Conservation (phyloP, 30 jellyfish, hydroid and myxozoan genomes). For the Sanderia malayensis region DNA sequence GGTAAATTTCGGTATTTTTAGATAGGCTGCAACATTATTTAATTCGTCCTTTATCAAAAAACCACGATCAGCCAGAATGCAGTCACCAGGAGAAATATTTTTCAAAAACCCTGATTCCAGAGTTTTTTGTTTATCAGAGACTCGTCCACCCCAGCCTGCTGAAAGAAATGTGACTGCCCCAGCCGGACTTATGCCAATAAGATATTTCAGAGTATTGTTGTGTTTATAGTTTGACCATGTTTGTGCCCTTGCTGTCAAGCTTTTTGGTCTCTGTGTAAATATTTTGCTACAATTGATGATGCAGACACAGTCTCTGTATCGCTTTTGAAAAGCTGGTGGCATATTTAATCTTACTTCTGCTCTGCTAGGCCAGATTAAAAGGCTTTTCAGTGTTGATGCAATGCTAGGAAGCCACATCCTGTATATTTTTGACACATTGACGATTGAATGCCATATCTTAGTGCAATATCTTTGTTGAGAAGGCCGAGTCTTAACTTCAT, state of each 20-base stretch:
- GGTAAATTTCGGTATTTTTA: slow-evolving; percentile 27
- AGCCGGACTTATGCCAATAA: slow-evolving; percentile 6
- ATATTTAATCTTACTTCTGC: neutral
- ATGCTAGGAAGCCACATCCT: slow-evolving; percentile 13
- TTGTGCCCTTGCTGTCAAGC: slow-evolving; percentile 21
- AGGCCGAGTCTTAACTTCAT: slow-evolving; percentile 30
- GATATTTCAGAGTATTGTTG: slow-evolving; percentile 1
- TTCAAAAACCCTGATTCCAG: slow-evolving; percentile 23
- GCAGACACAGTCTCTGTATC: too few relatives aligned
- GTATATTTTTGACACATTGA: slow-evolving; percentile 9
- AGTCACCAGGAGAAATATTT: slow-evolving; percentile 6
- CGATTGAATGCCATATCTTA: neutral
- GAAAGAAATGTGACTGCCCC: slow-evolving; percentile 10
- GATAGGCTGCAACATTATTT: slow-evolving; percentile 13
- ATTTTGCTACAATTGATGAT: slow-evolving; percentile 2
- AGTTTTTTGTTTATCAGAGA: slow-evolving; percentile 19
- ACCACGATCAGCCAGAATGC: slow-evolving; percentile 44
- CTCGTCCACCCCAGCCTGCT: slow-evolving; percentile 13
- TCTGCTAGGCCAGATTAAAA: slow-evolving; percentile 20
- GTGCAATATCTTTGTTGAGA: slow-evolving; percentile 36
- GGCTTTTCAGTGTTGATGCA: neutral
- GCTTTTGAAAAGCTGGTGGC: slow-evolving; percentile 4
- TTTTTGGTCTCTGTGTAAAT: neutral
- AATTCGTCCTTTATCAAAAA: slow-evolving; percentile 15
- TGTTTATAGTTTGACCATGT: too few relatives aligned